A percentile compares a stretch with the other conserved stretches of the same genome.
Evolutionary conservation across 2,888 invertebrate species (phyloP).

Genomic region (Gerris lacustris): DNA sequence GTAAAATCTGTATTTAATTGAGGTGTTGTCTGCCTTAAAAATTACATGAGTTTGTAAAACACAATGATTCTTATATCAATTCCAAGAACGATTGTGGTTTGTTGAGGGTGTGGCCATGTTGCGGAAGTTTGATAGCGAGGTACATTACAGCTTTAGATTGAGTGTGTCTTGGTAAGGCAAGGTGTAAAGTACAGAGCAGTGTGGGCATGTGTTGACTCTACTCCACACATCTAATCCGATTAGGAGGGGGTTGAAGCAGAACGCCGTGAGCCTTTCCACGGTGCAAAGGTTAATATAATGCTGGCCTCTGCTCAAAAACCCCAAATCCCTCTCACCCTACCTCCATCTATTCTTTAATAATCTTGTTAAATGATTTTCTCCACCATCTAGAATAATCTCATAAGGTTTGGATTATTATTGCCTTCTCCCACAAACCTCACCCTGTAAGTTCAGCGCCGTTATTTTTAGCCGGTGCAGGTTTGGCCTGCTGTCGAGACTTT

Average conservation of each 20-base stretch:
- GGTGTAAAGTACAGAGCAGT: background rate
- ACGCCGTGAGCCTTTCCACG: background rate
- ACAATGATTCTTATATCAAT: no score
- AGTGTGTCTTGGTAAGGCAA: no score
- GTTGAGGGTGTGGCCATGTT: no score
- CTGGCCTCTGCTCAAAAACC: background rate
- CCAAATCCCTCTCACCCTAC: background rate
- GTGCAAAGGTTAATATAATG: slow-evolving; percentile 5
- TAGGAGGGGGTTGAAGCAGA: background rate
- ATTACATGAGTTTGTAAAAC: no score
- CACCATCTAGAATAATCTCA: background rate
- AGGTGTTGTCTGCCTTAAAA: no score
- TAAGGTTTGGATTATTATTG: background rate
- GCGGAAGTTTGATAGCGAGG: no score
- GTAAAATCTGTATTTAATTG: no score
- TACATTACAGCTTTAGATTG: no score
- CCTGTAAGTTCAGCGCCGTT: no score
- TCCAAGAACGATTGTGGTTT: no score
- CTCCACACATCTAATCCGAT: background rate
- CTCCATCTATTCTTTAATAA: background rate
- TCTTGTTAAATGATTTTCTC: slow-evolving; percentile 3
- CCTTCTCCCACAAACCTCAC: background rate
- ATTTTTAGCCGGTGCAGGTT: no score
- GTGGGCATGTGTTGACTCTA: background rate
- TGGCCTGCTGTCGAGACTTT: no score